Base-by-base conservation (phyloP, 2,888 invertebrate genomes). In the Parochlus steinenii region DNA sequence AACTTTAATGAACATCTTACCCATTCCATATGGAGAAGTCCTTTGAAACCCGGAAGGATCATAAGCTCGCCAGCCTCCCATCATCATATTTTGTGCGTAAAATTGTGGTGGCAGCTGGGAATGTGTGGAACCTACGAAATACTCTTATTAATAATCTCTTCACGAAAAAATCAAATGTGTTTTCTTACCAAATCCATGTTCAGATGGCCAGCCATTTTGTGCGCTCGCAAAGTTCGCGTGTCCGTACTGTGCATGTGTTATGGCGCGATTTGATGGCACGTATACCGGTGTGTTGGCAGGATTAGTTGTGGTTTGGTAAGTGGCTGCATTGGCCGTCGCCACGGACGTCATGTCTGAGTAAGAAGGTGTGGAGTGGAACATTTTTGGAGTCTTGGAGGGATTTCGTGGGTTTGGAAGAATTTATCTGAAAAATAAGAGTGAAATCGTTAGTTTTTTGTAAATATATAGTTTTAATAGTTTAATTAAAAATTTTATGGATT, bases 1-100 rank as follows among this genome's bases (percentile, higher is more conserved):
- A 18, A 11, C 30, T 18, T 29, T 29, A 14, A n/a, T 18, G 20
- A 27, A 27, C n/a, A n/a, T n/a, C 14, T 34, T 38, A 46, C 53
- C 53, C 47, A 55, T 52, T 75, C 82, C 83, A 52, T 83, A 83
- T 1, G 81, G 78, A 2, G 81, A 78, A 14, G 80, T 75, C 33
- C 83, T 67, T 54, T 83, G 83, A 53, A 81, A 77, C n/a, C 77
- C 74, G 4, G 59, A 54, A 12, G 70, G 65, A 52, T 83, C 83
- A 62, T 83, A 83, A 41, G 70, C 67, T 45, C 80, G 68, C 72
- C 83, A 80, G 31, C 74, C 72, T 18, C 70, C 67, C 34, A 68
- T 64, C 75, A 75, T 74, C 71, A 75, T 74, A 58, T 82, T 82
- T 57, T 81, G 82, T 11, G 75, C 71, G 57, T 83, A 83, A 47